These are phyloP conservation scores for Anthoscopus minutus DNA, from an alignment of 2,113 vertebrate genomes.

Conservation along the genomic window DNA sequence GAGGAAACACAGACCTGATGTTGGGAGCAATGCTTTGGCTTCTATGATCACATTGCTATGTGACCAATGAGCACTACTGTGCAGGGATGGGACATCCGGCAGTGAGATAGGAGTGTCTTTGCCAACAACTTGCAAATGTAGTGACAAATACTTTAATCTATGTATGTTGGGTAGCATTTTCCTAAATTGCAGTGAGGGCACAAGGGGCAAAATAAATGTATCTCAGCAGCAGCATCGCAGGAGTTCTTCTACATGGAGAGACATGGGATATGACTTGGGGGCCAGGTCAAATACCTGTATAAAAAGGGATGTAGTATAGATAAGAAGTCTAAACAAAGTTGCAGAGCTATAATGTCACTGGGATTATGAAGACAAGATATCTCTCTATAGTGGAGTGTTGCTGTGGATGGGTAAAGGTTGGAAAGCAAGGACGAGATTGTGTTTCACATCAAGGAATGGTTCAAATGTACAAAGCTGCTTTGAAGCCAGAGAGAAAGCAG, in stretches of 20 bases:
- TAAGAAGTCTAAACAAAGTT: neutral
- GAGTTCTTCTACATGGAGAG: neutral
- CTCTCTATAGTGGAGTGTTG: neutral
- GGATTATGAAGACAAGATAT: neutral
- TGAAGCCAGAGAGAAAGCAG: neutral
- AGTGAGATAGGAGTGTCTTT: neutral
- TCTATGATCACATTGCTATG: neutral
- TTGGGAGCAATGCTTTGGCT: neutral
- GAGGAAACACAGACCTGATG: neutral
- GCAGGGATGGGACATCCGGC: neutral
- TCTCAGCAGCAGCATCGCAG: neutral
- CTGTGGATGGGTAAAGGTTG: neutral
- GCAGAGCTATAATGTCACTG: neutral
- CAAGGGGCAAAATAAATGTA: neutral
- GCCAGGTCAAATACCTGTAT: neutral
- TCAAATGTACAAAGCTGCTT: neutral
- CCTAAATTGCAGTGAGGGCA: neutral
- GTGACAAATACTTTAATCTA: neutral
- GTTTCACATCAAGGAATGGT: neutral
- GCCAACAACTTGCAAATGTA: neutral
- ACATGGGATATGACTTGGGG: neutral
- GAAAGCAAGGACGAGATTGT: neutral
- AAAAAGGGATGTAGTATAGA: neutral
- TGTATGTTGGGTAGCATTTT: fast-evolving
- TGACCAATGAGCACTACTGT: neutral